Conservation (phyloP, 2,888 invertebrate species). For the Melanargia galathea region DNA sequence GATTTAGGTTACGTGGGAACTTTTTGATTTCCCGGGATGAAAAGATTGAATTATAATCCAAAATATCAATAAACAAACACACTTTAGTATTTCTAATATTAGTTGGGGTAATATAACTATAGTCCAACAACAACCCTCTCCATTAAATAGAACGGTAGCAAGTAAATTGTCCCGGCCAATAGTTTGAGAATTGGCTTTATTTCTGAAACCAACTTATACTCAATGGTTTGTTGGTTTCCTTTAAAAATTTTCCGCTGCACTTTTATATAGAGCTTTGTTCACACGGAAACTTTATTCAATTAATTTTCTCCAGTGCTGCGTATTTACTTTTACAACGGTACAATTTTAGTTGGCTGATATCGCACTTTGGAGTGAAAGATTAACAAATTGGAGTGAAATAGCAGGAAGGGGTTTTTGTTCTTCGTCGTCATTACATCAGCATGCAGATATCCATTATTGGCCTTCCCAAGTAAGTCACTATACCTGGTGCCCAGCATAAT, state of each 20-base stretch:
- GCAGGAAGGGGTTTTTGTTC: neutral
- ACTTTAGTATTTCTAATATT: no score
- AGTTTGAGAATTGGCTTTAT: constrained; percentile 38
- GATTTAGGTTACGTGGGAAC: no score
- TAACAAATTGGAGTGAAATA: no score
- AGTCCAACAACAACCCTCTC: neutral
- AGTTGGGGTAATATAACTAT: neutral
- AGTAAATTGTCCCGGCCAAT: constrained; percentile 32
- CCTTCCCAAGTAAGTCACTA: no score
- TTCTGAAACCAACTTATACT: constrained; percentile 37
- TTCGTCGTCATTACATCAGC: no score
- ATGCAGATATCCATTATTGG: no score
- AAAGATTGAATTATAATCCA: no score
- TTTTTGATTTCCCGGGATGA: no score
- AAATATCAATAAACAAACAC: no score
- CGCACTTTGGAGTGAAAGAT: neutral
- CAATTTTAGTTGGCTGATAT: neutral
- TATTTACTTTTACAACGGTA: neutral
- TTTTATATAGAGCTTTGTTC: constrained; percentile 31
- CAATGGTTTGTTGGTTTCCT: constrained; percentile 39
- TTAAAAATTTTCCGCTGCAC: constrained; percentile 36
- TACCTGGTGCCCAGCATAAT: no score
- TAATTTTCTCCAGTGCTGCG: neutral
- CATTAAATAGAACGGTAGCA: constrained; percentile 18
- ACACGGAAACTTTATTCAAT: constrained; percentile 24